Base-by-base conservation (phyloP, 2,888 invertebrate genomes). In the Drosophila mayaguana region DNA sequence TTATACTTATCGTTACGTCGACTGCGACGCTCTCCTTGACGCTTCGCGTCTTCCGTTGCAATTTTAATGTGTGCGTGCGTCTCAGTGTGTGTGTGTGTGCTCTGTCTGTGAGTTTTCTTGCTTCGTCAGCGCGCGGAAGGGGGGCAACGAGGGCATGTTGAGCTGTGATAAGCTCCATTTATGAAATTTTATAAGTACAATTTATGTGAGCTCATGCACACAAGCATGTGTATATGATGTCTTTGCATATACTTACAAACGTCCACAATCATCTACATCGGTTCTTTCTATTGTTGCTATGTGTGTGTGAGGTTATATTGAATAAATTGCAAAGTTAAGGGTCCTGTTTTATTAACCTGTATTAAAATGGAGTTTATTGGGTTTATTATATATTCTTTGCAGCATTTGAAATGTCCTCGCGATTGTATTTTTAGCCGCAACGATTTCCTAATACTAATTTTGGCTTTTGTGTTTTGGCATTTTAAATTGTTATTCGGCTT, bases 351-450 rank as follows among this genome's bases (percentile, higher is more conserved):
- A 32, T 56, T 42, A 6, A 16, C 14, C 1, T 36, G 9, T 16
- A 16, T 22, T 28, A 4, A 4, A 48, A 40, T 60, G 50, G 20
- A 65, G 51, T 64, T 59, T 66, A 60, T 56, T 25, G 57, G 54
- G 56, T 32, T 9, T 32, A 64, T 45, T 59, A 43, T 42, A 22
- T 34, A 65, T 75, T 69, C 75, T 83, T 82, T 72, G 72, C 68
- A 64, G 36, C 32, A 18, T 46, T 67, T 61, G 4, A 67, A 64
- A 71, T 74, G 60, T 51, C 51, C 53, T 45, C 63, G 18, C 61
- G 48, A 63, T 65, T 65, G 51, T 81, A 80, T 84, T 81, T 84
- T 78, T 81, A 84, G 82, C 72, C 53, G 28, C 62, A 64, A 48
- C 57, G 56, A 80, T 74, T 74, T 73, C 69, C 56, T 60, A 75